phyloP scores from a whole-genome alignment of 1,140 invertebrate genomes.

The Zophobas atratus region DNA sequence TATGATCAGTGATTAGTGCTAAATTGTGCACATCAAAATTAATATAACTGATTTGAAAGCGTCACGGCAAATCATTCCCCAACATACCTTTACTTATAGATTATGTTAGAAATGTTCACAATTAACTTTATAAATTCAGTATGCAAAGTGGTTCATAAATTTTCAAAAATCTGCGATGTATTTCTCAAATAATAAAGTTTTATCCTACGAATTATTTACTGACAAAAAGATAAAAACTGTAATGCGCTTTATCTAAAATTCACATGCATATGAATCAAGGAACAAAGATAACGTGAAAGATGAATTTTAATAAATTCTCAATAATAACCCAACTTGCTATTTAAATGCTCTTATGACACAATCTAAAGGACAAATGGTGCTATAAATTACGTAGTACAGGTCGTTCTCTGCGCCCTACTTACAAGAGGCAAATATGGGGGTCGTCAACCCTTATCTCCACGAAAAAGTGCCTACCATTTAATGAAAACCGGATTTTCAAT shows the following conservation, averaged over 20 bases:
- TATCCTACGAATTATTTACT: too few relatives aligned
- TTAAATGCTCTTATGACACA: conserved; percentile 36
- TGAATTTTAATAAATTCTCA: conserved; percentile 33
- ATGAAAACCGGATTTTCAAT: conserved; percentile 1
- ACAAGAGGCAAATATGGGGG: conserved; percentile 23
- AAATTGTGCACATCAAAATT: too few relatives aligned
- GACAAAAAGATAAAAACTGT: background rate
- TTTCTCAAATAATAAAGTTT: too few relatives aligned
- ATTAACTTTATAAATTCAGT: too few relatives aligned
- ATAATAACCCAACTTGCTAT: conserved; percentile 32
- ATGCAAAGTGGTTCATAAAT: too few relatives aligned
- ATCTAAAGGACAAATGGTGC: conserved; percentile 28
- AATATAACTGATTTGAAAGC: too few relatives aligned
- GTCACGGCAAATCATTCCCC: too few relatives aligned
- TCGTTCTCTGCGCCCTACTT: conserved; percentile 20
- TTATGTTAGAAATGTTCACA: too few relatives aligned
- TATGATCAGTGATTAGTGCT: too few relatives aligned
- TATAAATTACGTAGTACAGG: conserved; percentile 32
- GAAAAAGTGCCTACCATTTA: conserved; percentile 14
- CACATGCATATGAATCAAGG: background rate
- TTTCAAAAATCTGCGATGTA: too few relatives aligned
- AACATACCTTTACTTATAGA: too few relatives aligned
- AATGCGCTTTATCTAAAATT: background rate
- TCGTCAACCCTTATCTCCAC: conserved; percentile 26
- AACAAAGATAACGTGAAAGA: background rate